phyloP scores from a whole-genome alignment of 2,113 vertebrate genomes.

The Thunnus maccoyii region DNA sequence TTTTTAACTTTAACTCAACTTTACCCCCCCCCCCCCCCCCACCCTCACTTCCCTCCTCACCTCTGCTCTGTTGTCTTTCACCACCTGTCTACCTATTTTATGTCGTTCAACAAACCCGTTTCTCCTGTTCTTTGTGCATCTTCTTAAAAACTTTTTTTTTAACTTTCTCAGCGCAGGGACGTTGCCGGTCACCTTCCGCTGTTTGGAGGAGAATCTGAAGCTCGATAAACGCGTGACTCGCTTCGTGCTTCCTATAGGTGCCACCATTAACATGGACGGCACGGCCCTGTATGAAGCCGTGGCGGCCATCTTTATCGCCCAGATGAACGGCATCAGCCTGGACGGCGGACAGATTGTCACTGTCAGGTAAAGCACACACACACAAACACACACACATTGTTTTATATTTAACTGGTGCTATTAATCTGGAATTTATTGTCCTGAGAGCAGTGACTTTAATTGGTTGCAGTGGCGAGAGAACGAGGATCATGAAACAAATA shows the following conservation, averaged over 20 bases:
- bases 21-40: conserved; percentile 12
- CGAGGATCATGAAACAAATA: too few species aligned
- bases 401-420: too few species aligned
- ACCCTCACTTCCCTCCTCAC: conserved; percentile 27
- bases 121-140: background rate
- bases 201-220: conserved; percentile 89
- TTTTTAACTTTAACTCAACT: background rate
- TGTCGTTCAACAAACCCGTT: conserved; percentile 20
- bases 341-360: conserved; percentile 88
- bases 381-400: too few species aligned
- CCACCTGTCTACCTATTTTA: conserved; percentile 63
- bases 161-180: conserved; percentile 84
- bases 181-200: conserved; percentile 89
- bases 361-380: conserved; percentile 81
- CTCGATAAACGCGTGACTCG: conserved; percentile 89
- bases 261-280: conserved; percentile 91
- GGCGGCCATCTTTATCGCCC: conserved; percentile 90
- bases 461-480: too few species aligned
- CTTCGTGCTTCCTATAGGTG: conserved; percentile 89
- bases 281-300: conserved; percentile 90
- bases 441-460: too few species aligned
- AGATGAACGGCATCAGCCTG: conserved; percentile 88
- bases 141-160: background rate
- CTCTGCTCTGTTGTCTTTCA: conserved; percentile 44
- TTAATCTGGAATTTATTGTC: too few species aligned